Base-by-base conservation (phyloP, 1,140 invertebrate species). In the Drosophila bipectinata region DNA sequence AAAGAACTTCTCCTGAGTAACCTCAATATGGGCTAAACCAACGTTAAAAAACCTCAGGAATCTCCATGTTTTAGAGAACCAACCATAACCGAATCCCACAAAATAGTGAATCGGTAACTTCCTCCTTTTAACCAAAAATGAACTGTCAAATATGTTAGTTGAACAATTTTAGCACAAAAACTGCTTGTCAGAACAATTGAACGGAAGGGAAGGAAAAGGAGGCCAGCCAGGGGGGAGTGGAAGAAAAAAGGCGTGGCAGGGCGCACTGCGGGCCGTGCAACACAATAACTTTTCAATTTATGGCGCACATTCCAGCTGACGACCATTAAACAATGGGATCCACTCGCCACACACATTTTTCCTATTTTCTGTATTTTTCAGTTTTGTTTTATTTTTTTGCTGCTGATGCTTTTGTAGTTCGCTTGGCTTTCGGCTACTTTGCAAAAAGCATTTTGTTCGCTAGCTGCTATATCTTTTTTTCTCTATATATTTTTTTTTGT, bases 251-350 rank as follows among this genome's bases (percentile, higher is more conserved):
- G 72, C 10, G 39, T 39, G 37, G 39, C 47, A 56, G 62, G 49
- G 34, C 41, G 18, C 28, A 32, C 41, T 55, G 28, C 48, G 72
- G 72, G 52, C 72, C 73, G 62, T 73, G 81, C 77, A 77, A 74
- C 82, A 87, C 82, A 87, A 87, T 87, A 88, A 87, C 82, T 87
- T 87, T 87, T 87, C 82, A 87, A 87, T 87, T 87, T 88, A 68
- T 88, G 75, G 82, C 83, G 83, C 83, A 87, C 79, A 87, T 87
- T 87, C 83, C 82, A 88, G 79, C 82, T 87, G 82, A 87, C 78
- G 82, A 79, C 82, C 78, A 88, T 87, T 87, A 87, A 87, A 87
- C 82, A 87, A 87, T 87, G 83, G 82, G 37, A 72, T 61, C 72
- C 72, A 52, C 52, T 71, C 63, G 64, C 73, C 78, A 72, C 78